A percentile compares a stretch with the other conserved stretches of the same genome.
Conservation (phyloP, 1,140 invertebrate species). For the Calycopis cecrops region DNA sequence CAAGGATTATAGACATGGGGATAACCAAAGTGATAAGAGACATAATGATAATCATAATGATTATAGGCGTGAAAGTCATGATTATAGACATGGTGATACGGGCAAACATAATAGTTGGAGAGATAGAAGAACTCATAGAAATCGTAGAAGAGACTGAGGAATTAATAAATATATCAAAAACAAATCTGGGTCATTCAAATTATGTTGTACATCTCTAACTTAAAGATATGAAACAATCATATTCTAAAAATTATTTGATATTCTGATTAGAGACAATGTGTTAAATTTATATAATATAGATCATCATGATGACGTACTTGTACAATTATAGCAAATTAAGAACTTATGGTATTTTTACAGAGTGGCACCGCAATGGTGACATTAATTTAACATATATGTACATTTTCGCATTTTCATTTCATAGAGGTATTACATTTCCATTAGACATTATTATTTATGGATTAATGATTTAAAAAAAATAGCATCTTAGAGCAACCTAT, state of each 20-base stretch:
- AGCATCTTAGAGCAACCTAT: no score
- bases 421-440: no score
- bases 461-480: no score
- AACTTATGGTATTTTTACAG: no score
- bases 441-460: no score
- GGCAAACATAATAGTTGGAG: constrained; percentile 31
- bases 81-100: not conserved
- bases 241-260: not conserved
- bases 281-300: not conserved
- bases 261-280: not conserved
- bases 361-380: not conserved
- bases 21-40: constrained; percentile 19
- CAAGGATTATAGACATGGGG: constrained; percentile 38
- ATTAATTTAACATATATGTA: not conserved
- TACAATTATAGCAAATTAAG: no score
- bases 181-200: no score
- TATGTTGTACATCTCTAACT: no score
- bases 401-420: not conserved
- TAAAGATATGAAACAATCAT: not conserved
- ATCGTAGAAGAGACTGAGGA: constrained; percentile 41
- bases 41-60: constrained; percentile 40
- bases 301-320: no score
- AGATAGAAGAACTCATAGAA: constrained; percentile 39
- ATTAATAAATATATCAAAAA: not conserved
- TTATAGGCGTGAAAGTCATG: constrained; percentile 3